Conservation (phyloP, 1,140 invertebrate species). For the Drosophila persimilis region DNA sequence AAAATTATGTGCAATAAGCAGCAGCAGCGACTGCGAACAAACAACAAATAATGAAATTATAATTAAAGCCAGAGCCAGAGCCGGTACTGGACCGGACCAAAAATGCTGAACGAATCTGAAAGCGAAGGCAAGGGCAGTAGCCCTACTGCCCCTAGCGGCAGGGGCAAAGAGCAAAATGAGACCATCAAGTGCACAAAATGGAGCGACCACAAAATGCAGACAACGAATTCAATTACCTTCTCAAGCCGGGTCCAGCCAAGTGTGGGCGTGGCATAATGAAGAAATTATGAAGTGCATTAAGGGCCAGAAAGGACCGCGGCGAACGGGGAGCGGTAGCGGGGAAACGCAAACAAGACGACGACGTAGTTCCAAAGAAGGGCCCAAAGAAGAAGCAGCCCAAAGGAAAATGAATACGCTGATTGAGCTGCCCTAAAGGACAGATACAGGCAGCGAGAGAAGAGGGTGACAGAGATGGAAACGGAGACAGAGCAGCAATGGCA, state of each 20-base stretch:
- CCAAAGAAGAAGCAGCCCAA: slow-evolving; percentile 4
- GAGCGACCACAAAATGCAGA: slow-evolving; percentile 72
- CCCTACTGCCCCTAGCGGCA: no score
- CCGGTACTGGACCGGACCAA: no score
- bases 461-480: slow-evolving; percentile 1
- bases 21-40: slow-evolving; percentile 37
- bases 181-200: slow-evolving; percentile 67
- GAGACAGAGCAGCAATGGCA: slow-evolving; percentile 18
- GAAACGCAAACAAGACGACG: slow-evolving; percentile 20
- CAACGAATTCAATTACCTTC: slow-evolving; percentile 67
- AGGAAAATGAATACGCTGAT: slow-evolving; percentile 44
- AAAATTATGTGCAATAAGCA: slow-evolving; percentile 61
- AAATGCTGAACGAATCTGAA: no score
- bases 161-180: slow-evolving; percentile 6
- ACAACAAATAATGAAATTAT: slow-evolving; percentile 73
- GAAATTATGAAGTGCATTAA: slow-evolving; percentile 76
- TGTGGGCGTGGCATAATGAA: slow-evolving; percentile 54
- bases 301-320: slow-evolving; percentile 26
- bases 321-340: not conserved
- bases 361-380: slow-evolving; percentile 6
- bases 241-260: not conserved
- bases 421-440: slow-evolving; percentile 45
- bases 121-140: no score
- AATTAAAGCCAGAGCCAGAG: slow-evolving; percentile 56
- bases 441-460: slow-evolving; percentile 10